Base-by-base conservation (phyloP, 2,888 invertebrate genomes). In the Venustoraphidia nigricollis region DNA sequence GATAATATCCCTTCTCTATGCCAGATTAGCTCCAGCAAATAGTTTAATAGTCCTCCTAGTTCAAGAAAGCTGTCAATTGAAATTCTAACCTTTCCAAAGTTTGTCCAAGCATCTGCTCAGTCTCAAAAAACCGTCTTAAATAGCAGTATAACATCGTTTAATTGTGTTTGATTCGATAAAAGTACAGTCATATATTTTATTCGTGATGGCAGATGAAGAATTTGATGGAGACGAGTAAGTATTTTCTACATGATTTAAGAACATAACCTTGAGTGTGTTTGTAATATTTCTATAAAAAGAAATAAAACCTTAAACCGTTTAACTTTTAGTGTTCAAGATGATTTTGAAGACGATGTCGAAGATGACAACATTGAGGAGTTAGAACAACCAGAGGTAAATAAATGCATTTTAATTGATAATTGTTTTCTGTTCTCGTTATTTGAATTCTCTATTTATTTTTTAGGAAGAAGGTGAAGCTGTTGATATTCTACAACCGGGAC, bases 281-380 rank as follows among this genome's bases (percentile, higher is more conserved):
- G 39, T 47, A 10, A 3, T 9, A 39, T 49, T 39, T 47, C 10
- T 45, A 27, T 45, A 27, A 4, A 17, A 37, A 11, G 27, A 38
- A 37, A 36, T 44, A 9, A 40, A 13, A 47, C 35, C 27, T 49
- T 17, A 42, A 13, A 10, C 44, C 11, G 36, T 39, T 14, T 11
- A 44, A 38, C 45, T 59, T 62, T 14, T 52, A 77, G 83, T 67
- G 71, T 81, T 57, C 73, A 78, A 37, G 91, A 86, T 59, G 91
- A 91, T 63, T 91, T 88, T 61, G 90, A 91, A 56, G 90, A 88
- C 59, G 89, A 88, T 46, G 90, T 90, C 53, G 91, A 90, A 49
- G 89, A 89, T 55, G 89, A 89, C 55, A 86, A 89, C 55, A 84
- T 89, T 55, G 91, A 90, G 57, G 85, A 87, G 59, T 73, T 89